Evolutionary conservation across 2,888 invertebrate genomes (phyloP), one percentile per base, ranked within the genome.

Genomic region (Lochmaea capreae): DNA sequence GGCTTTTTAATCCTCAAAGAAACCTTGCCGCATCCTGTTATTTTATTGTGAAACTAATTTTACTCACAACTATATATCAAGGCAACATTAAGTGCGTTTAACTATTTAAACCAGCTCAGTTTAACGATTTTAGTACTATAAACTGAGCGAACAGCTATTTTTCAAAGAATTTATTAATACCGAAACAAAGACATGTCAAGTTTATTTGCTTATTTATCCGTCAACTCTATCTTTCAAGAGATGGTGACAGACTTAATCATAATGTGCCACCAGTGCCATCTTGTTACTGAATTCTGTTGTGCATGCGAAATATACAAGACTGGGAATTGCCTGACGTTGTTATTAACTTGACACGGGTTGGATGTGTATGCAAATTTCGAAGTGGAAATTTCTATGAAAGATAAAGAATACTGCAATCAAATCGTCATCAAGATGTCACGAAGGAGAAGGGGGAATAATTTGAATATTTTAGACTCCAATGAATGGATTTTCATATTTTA

Each of bases 271-370:
- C 58, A 59, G 33, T 33, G 63, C 59, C 49, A 39, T 46, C 58
- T 67, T 42, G 67, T 67, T 58, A 71, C 65, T 39, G 71, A 46
- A 66, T 71, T 66, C 71, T 59, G 59, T 68, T 68, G 67, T 73
- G 68, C 66, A 72, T 75, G 62, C 62, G 69, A 59, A 74, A 66
- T 66, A 72, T 66, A 68, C 62, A 76, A 72, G 62, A 70, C 57
- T 62, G 58, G 69, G 68, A 73, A 61, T 71, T 74, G 70, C 72
- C 67, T 72, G 74, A 76, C 74, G 70, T 67, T 71, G 72, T 77
- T 72, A 75, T 77, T 77, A 73, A 71, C 65, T 74, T 77, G 66
- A 71, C 63, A 68, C 59, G 72, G 78, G 75, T 75, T 70, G 76
- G 71, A 67, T 61, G n/a, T 61, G 26, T 58, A 57, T 68, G 63